Evolutionary conservation across 2,113 vertebrate species (phyloP), one percentile per base, ranked within the genome.

Genomic region (Limnothrissa miodon): DNA sequence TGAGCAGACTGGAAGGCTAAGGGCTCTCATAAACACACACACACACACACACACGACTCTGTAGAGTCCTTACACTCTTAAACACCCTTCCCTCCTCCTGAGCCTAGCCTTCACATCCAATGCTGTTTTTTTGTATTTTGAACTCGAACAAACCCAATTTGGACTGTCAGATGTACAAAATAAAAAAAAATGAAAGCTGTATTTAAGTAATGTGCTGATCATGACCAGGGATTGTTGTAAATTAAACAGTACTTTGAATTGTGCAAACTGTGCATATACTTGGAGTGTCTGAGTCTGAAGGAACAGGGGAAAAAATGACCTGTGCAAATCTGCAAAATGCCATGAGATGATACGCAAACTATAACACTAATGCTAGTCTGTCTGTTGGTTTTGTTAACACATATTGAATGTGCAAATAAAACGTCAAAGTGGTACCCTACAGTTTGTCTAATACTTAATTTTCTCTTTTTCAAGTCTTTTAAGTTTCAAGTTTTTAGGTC

Each of bases 351-450:
- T 94, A 87, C 87, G 88, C 94, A 95, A 90, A 86, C 93, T 88
- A 93, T 93, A 89, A 87, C 86, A 88, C 94, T 95, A 94, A 95
- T 85, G 95, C 94, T 96, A 94, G 93, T 94, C 92, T 96, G 95
- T 95, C 93, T 94, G 95, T 96, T 95, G 93, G 81, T 91, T 95
- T 95, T 95, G 94, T 96, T 95, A 93, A 96, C 39, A 94, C 94
- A 93, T 94, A 93, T 86, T 59, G 89, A 91, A 86, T 85, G 93
- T 97, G 95, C 94, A 94, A 97, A 97, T 97, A 97, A 97, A 96
- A 91, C 92, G 66, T 74, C 15, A 74, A 74, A 74, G 92, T 89
- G 89, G 94, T 92, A 94, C 94, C 93, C 66, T 74, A 74, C 66
- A 74, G 66, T 17, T 33, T 21, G 66, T 11, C 29, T 74, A 33